Base-by-base conservation (phyloP, 2,888 invertebrate genomes). In the Resseliella maxima region DNA sequence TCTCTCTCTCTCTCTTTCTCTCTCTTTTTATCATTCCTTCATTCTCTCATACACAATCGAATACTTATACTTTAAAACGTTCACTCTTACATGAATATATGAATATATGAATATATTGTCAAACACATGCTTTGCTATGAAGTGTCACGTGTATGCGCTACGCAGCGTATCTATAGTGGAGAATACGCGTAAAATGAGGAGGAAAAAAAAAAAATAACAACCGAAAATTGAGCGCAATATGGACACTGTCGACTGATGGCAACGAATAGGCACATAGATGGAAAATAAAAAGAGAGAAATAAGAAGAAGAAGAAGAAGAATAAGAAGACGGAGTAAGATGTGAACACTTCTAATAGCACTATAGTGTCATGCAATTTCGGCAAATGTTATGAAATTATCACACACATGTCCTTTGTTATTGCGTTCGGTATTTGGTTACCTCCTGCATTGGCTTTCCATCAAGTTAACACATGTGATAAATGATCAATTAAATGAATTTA, bases 131-230 rank as follows among this genome's bases (percentile, higher is more conserved):
- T 72, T 31, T 35, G 15, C 72, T 8, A 72, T 15, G 8, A n/a
- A 72, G 31, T 72, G 31, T 72, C 72, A 72, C 72, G 72, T 72
- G 72, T 72, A 35, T 72, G 72, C 72, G 72, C 72, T 72, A 72
- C 72, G 72, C 72, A 72, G 72, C 72, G 72, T 0, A 35, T n/a
- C 8, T 18, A 31, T 35, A 72, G 72, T 27, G 31, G 72, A 72
- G 72, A 72, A 72, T 72, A 72, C 72, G 72, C 72, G 72, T 72
- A 31, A 8, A 24, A 59, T 15, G 72, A 12, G 31, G 31, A 50
- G 31, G 27, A 31, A 72, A 72, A 31, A 31, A 27, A 18, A 27
- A 12, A 31, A 31, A 31, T 31, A 35, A 31, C 3, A 72, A 72
- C 72, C 2, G 2, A 72, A 72, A 31, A 72, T 72, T 72, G 31